Evolutionary conservation across 2,797 vertebrate genomes (phyloP), one percentile per base, ranked within the genome.

Genomic region (Acanthopagrus latus): DNA sequence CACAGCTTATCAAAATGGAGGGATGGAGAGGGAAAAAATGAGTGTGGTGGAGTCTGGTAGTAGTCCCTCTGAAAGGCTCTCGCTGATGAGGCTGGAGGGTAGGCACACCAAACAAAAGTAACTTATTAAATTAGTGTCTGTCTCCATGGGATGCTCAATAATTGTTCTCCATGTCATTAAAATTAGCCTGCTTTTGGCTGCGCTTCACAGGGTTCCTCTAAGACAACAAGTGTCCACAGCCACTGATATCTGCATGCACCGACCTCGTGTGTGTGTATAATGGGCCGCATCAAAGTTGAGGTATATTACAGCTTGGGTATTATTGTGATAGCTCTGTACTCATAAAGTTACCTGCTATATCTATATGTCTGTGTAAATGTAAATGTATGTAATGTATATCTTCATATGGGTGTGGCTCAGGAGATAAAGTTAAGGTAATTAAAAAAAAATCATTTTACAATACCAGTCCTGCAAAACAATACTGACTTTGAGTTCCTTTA

Each of bases 81-180:
- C 33, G 17, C 80, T 91, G 91, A 93, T 92, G 86, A 93, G 85
- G 82, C 86, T 91, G 81, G 79, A 84, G 85, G 85, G 82, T 63
- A 90, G 78, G 84, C 74, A 83, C 71, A 81, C 69, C 55, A 83
- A 85, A 84, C 84, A 89, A 83, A 88, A 16, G 83, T 80, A 92
- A 92, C 91, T 94, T 95, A 95, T 95, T 95, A 93, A 94, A 94
- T 94, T 94, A 94, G 91, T 85, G 84, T 88, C 69, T 81, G 89
- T 90, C 92, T 92, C 90, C 85, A 86, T 51, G 89, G 93, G 90
- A 89, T 67, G 81, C 82, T 81, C 76, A 90, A 86, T 93, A 94
- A 94, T 94, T 94, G 92, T 92, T 83, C 91, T 88, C 91, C 83
- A 83, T 93, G 72, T 93, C 91, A 95, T 94, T 94, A 93, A 92